Percentiles rank a stretch among this genome's conserved stretches.
Evolutionary conservation across 1,140 invertebrate genomes (phyloP).

Genomic region (Hyles vespertilio): DNA sequence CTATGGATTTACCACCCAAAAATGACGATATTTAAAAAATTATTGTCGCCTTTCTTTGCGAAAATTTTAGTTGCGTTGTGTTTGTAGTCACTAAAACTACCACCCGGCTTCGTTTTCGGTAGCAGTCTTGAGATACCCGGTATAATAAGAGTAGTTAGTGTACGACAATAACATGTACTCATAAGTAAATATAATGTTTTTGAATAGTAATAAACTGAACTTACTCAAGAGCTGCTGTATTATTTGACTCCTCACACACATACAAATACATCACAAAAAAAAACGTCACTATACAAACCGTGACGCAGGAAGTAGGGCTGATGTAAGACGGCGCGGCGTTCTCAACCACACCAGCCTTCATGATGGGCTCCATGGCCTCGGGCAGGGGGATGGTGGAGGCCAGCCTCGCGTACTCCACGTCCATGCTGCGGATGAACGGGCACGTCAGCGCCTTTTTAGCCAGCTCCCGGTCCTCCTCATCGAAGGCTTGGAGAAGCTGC

Average conservation of each 20-base stretch:
- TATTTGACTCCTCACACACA: no score
- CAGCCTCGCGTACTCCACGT: slow-evolving; percentile 92
- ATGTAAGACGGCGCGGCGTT: slow-evolving; percentile 85
- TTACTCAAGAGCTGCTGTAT: no score
- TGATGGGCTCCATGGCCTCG: slow-evolving; percentile 76
- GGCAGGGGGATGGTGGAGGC: slow-evolving; percentile 87
- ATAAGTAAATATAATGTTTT: background rate
- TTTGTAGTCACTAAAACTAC: no score
- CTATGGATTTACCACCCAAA: no score
- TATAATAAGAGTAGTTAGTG: no score
- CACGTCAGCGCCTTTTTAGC: slow-evolving; percentile 85
- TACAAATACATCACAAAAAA: no score
- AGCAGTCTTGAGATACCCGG: no score
- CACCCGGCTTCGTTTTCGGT: no score
- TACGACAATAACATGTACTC: background rate
- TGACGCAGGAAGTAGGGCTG: slow-evolving; percentile 52
- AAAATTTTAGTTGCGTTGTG: no score
- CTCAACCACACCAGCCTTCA: slow-evolving; percentile 78
- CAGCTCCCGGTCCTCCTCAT: slow-evolving; percentile 91
- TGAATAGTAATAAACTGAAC: no score
- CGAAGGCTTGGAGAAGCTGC: slow-evolving; percentile 89
- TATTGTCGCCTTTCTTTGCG: no score
- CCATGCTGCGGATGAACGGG: slow-evolving; percentile 96
- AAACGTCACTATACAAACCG: slow-evolving; percentile 4
- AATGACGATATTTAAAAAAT: no score